phyloP scores from a whole-genome alignment of 2,888 invertebrate genomes.

The Polylopha cassiicola region DNA sequence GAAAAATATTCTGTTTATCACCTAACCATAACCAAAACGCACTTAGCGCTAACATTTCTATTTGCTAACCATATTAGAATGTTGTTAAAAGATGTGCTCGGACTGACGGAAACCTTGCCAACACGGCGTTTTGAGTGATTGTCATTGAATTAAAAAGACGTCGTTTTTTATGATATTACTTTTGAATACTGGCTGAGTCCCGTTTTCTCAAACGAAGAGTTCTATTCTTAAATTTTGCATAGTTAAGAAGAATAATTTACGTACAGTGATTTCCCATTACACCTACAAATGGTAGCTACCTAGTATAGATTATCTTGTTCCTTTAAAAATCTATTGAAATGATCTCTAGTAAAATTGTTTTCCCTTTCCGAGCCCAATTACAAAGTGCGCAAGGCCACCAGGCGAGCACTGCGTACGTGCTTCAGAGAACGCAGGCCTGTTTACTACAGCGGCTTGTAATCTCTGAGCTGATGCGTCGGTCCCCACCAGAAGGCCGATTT shows the following conservation, averaged over 20 bases:
- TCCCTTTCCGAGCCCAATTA: slow-evolving; percentile 1
- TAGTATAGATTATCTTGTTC: no score
- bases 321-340: no score
- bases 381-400: slow-evolving; percentile 3
- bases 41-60: slow-evolving; percentile 44
- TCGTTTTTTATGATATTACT: no score
- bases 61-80: slow-evolving; percentile 37
- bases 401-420: slow-evolving; percentile 52
- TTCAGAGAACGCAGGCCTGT: slow-evolving; percentile 36
- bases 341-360: not conserved
- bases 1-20: slow-evolving; percentile 48
- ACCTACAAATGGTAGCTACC: no score
- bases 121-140: no score
- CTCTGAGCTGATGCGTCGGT: slow-evolving; percentile 12
- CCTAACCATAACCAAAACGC: slow-evolving; percentile 26
- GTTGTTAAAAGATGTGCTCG: not conserved
- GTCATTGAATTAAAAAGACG: no score
- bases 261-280: no score
- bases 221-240: no score
- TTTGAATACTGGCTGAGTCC: no score
- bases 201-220: no score
- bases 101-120: no score
- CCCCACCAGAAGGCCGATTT: slow-evolving; percentile 14
- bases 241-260: no score
- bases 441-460: slow-evolving; percentile 23